Conservation (phyloP, 2,113 vertebrate genomes). For the Notechis scutatus region DNA sequence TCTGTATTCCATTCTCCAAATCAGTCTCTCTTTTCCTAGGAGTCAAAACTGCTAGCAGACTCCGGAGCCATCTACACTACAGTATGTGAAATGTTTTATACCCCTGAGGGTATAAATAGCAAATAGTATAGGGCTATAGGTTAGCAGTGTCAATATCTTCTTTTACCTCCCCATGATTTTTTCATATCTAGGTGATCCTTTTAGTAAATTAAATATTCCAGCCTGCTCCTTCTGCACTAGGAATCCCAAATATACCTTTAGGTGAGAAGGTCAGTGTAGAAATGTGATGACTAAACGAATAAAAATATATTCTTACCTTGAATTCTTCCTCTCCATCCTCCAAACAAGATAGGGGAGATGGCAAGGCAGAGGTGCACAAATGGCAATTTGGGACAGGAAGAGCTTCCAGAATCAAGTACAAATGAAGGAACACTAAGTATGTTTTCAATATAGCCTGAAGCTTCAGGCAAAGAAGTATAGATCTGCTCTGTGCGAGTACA, state of each 20-base stretch:
- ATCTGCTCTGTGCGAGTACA: not conserved
- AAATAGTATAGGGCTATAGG: not conserved
- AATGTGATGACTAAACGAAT: not conserved
- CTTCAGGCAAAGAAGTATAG: not conserved
- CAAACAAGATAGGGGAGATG: not conserved
- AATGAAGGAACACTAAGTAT: not conserved
- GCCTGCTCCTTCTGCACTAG: not conserved
- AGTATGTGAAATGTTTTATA: not conserved
- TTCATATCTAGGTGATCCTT: not conserved
- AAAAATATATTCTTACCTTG: not conserved
- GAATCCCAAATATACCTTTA: not conserved
- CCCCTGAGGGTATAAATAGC: not conserved
- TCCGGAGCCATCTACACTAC: not conserved
- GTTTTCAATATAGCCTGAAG: not conserved
- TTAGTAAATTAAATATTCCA: not conserved
- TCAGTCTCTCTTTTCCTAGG: not conserved
- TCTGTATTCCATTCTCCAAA: not conserved
- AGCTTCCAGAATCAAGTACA: not conserved
- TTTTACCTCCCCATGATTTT: not conserved
- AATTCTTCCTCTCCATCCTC: not conserved
- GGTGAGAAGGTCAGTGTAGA: not conserved
- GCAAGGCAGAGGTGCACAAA: not conserved
- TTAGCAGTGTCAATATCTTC: not conserved
- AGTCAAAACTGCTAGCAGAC: not conserved
- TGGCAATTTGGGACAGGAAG: not conserved